Evolutionary conservation across 1,140 invertebrate species (phyloP), one percentile per base, ranked within the genome.

Genomic region (Araneus ventricosus): DNA sequence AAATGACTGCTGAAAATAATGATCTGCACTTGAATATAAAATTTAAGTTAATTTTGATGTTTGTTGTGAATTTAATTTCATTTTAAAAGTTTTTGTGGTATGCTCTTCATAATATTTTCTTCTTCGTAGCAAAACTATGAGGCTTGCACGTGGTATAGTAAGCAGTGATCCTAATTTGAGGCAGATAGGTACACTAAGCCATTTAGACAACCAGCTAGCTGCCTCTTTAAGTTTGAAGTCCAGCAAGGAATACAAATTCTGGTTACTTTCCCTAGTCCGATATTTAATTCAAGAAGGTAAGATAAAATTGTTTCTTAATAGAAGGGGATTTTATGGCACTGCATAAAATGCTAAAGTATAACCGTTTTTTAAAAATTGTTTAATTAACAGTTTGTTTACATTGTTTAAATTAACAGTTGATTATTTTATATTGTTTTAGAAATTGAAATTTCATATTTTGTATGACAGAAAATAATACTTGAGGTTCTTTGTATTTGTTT

Each of bases 281-380:
- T 98, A 98, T 96, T 95, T 98, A 70, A 95, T 97, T 30, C 97
- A 97, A 89, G 97, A 98, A 96, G 97, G 97, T 97, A 95, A 95
- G 94, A 89, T 67, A 67, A 52, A 52, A 52, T 17, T 14, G 45
- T 52, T 52, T 52, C 45, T 52, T 52, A 52, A 10, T 52, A 82
- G 34, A 57, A 93, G 85, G 79, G 82, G 88, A 59, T 22, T 80
- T 39, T 89, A 93, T n/a, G n/a, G n/a, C n/a, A n/a, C n/a, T n/a
- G n/a, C n/a, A n/a, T n/a, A n/a, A n/a, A n/a, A n/a, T n/a, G n/a
- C n/a, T n/a, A n/a, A n/a, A n/a, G n/a, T n/a, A n/a, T n/a, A n/a
- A n/a, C n/a, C n/a, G 22, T 80, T 94, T 59, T 93, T 88, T 34
- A 90, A 91, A 59, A 80, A 84, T 41, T 94, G 67, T 94, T 92